These are phyloP conservation scores for Agrilus mali DNA, from an alignment of 2,888 invertebrate genomes.

Conservation along the genomic window DNA sequence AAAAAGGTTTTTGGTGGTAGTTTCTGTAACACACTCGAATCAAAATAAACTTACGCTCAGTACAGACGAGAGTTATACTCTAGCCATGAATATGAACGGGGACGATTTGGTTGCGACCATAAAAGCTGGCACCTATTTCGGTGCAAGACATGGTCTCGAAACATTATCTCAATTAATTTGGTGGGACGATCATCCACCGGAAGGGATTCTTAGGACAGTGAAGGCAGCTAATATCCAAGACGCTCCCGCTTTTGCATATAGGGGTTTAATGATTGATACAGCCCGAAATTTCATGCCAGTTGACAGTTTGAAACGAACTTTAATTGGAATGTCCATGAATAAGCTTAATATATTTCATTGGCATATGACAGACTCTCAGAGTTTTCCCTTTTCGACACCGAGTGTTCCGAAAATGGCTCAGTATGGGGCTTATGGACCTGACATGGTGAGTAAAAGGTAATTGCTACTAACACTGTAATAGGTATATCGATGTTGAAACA, in stretches of 20 bases:
- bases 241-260: slow-evolving; percentile 63
- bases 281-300: slow-evolving; percentile 80
- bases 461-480: too few relatives aligned
- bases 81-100: slow-evolving; percentile 40
- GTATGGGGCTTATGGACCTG: slow-evolving; percentile 77
- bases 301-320: slow-evolving; percentile 53
- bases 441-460: slow-evolving; percentile 24
- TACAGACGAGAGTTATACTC: slow-evolving; percentile 63
- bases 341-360: slow-evolving; percentile 91
- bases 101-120: slow-evolving; percentile 46
- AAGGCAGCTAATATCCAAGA: slow-evolving; percentile 60
- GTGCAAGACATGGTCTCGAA: slow-evolving; percentile 65
- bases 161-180: slow-evolving; percentile 70
- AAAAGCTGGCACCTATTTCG: slow-evolving; percentile 56
- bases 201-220: slow-evolving; percentile 48
- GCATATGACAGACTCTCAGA: slow-evolving; percentile 85
- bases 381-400: slow-evolving; percentile 74
- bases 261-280: slow-evolving; percentile 84
- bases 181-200: slow-evolving; percentile 52
- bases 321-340: slow-evolving; percentile 80
- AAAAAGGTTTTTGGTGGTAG: slow-evolving; percentile 33
- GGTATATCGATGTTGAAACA: background rate
- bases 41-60: slow-evolving; percentile 44
- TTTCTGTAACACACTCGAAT: slow-evolving; percentile 41
- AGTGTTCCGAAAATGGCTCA: slow-evolving; percentile 65